Evolutionary conservation across 2,797 vertebrate species (phyloP).

Genomic region (Neoniphon sammara): DNA sequence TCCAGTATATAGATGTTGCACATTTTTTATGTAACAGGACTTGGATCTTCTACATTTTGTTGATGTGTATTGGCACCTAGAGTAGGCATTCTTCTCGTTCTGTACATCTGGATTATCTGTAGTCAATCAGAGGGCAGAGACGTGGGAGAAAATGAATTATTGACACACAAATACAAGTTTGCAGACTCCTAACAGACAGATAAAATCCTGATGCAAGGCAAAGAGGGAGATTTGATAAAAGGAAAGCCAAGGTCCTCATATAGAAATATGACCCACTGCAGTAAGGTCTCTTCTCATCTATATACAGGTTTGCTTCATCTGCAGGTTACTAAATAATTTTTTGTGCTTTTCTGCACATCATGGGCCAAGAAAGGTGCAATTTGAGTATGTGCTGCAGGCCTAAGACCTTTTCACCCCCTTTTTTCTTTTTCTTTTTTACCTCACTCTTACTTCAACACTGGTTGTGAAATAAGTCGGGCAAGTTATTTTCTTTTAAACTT

Average conservation of each 20-base stretch:
- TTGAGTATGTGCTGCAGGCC: background rate
- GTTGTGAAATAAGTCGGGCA: background rate
- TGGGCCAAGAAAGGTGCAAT: background rate
- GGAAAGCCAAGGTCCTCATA: background rate
- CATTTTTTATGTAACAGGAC: background rate
- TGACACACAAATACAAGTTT: constrained; percentile 21
- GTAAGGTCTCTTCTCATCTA: background rate
- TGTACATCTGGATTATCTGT: background rate
- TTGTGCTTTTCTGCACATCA: constrained; percentile 12
- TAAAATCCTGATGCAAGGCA: constrained; percentile 2
- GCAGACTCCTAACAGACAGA: constrained; percentile 1
- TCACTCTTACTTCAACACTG: background rate
- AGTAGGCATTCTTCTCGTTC: background rate
- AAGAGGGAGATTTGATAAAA: constrained; percentile 12
- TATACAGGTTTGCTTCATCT: background rate
- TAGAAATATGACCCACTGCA: background rate
- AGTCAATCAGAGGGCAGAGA: constrained; percentile 10
- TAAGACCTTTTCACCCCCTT: background rate
- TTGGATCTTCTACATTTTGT: background rate
- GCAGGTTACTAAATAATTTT: background rate
- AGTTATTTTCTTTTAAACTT: background rate
- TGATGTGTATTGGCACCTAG: background rate
- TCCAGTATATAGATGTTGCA: background rate
- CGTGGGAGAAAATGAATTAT: constrained; percentile 28
- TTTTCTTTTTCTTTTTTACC: background rate